Percentiles rank a stretch among this genome's conserved stretches.
phyloP scores from a whole-genome alignment of 23 tunicate genomes.

The Styela plicata region DNA sequence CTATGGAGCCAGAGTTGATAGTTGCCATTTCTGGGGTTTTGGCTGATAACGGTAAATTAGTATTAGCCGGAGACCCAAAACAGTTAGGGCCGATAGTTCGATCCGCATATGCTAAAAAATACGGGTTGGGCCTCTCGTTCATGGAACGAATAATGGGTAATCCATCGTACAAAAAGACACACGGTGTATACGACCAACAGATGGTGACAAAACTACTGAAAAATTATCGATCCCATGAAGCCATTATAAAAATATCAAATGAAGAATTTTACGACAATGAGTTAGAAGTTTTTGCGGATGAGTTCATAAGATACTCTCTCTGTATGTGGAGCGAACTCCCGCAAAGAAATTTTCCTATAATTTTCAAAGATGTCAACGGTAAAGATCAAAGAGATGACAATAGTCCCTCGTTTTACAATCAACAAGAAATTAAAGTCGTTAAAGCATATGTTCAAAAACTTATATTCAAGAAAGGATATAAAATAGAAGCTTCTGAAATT shows the following conservation, averaged over 20 bases:
- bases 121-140: constrained; percentile 45
- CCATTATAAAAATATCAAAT: constrained; percentile 52
- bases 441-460: constrained; percentile 31
- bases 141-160: constrained; percentile 49
- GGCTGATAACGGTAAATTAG: constrained; percentile 48
- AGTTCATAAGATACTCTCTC: constrained; percentile 14
- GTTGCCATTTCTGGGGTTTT: constrained; percentile 64
- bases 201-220: constrained; percentile 51
- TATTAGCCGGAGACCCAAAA: constrained; percentile 73
- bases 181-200: constrained; percentile 34
- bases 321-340: constrained; percentile 56
- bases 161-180: constrained; percentile 17
- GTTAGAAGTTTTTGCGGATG: constrained; percentile 53
- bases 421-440: constrained; percentile 45
- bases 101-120: constrained; percentile 24
- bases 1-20: constrained; percentile 78
- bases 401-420: constrained; percentile 77
- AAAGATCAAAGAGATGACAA: constrained; percentile 52
- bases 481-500: constrained; percentile 40
- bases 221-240: constrained; percentile 68
- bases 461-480: constrained; percentile 27
- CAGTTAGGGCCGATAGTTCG: constrained; percentile 67
- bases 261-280: constrained; percentile 58
- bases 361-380: constrained; percentile 74
- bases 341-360: constrained; percentile 43